A percentile compares a stretch with the other conserved stretches of the same genome.
Evolutionary conservation across 2,113 vertebrate species (phyloP).

Genomic region (Odobenus rosmarus): DNA sequence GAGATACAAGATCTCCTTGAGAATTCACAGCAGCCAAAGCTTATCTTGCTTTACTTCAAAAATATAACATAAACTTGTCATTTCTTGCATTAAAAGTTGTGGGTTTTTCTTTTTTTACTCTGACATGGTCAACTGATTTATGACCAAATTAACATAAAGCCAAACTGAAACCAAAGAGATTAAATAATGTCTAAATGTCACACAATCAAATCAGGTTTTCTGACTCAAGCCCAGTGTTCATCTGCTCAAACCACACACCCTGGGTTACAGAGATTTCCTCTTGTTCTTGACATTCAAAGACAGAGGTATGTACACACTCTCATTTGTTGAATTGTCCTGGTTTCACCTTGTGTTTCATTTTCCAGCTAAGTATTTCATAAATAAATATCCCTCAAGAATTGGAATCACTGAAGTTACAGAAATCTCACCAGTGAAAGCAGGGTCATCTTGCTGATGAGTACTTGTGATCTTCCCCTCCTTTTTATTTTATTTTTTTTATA

Average conservation of each 20-base stretch:
- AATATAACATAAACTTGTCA: neutral
- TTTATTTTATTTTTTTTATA: neutral
- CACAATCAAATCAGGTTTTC: neutral
- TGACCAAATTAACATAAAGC: neutral
- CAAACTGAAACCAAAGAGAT: conserved; percentile 16
- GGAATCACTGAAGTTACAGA: neutral
- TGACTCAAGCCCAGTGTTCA: neutral
- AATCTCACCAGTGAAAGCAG: neutral
- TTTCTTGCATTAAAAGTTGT: neutral
- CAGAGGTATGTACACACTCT: neutral
- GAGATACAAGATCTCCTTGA: neutral
- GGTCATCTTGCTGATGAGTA: neutral
- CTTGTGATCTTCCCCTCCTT: neutral
- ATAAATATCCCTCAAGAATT: neutral
- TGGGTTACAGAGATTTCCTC: neutral
- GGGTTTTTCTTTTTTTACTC: neutral
- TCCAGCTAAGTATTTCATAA: conserved; percentile 4
- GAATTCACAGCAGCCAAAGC: neutral
- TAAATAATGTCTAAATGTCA: neutral
- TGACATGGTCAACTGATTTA: neutral
- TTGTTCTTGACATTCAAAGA: neutral
- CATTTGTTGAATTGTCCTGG: neutral
- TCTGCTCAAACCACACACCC: neutral
- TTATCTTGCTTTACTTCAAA: neutral
- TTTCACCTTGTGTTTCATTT: neutral